phyloP scores from a whole-genome alignment of 2,113 vertebrate species.

The Cisticola juncidis region DNA sequence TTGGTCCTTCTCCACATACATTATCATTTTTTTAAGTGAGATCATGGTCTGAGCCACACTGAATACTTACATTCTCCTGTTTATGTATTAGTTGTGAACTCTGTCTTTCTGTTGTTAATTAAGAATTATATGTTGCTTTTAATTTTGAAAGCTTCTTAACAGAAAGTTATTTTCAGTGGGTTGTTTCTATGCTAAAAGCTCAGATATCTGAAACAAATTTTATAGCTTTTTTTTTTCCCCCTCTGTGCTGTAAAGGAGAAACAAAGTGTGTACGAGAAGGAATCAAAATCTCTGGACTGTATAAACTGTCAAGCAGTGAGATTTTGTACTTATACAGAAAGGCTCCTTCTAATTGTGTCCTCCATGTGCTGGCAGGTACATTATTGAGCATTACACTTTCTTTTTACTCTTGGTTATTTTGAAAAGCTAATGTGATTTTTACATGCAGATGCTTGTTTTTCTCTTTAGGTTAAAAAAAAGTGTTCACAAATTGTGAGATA shows the following conservation, averaged over 20 bases:
- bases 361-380: conserved; percentile 79
- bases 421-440: background rate
- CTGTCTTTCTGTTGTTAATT: background rate
- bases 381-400: background rate
- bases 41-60: background rate
- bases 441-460: background rate
- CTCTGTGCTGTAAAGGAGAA: conserved; percentile 68
- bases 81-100: background rate
- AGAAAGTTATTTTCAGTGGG: background rate
- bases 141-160: background rate
- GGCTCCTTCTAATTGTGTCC: conserved; percentile 77
- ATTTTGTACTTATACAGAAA: conserved; percentile 79
- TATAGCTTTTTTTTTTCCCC: background rate
- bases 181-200: background rate
- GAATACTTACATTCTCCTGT: background rate
- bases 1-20: background rate
- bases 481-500: background rate
- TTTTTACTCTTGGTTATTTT: background rate
- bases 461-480: background rate
- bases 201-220: background rate
- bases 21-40: background rate
- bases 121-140: background rate
- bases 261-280: conserved; percentile 70
- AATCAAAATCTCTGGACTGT: conserved; percentile 70
- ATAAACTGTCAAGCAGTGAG: conserved; percentile 67